Evolutionary conservation across 1,140 invertebrate genomes (phyloP).

Genomic region (Brachionus sp.): DNA sequence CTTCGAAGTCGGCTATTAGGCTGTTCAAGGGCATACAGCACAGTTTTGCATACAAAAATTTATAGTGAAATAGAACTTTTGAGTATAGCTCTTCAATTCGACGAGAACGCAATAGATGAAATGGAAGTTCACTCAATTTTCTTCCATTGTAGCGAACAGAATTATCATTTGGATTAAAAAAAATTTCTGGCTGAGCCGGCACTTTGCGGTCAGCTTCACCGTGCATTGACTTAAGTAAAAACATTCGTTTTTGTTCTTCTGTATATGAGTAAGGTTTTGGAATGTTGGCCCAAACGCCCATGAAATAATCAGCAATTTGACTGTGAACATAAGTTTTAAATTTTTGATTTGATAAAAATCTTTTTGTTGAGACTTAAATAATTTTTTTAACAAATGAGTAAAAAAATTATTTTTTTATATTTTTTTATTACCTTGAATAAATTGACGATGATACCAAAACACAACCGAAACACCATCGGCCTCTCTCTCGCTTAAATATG

Average conservation of each 20-base stretch:
- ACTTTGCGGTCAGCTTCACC: slow-evolving; percentile 91
- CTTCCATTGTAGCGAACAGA: slow-evolving; percentile 63
- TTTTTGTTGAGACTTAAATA: slow-evolving; percentile 67
- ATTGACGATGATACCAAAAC: slow-evolving; percentile 83
- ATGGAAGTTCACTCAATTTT: slow-evolving; percentile 75
- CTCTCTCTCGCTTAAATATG: slow-evolving; percentile 90
- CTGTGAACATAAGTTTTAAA: slow-evolving; percentile 94
- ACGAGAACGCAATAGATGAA: slow-evolving; percentile 81
- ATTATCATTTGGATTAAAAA: slow-evolving; percentile 79
- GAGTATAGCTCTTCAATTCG: slow-evolving; percentile 87
- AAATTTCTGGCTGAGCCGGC: slow-evolving; percentile 87
- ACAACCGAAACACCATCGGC: slow-evolving; percentile 93
- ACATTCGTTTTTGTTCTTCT: slow-evolving; percentile 74
- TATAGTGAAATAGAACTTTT: slow-evolving; percentile 91
- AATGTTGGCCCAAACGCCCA: slow-evolving; percentile 85
- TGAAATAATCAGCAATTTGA: slow-evolving; percentile 92
- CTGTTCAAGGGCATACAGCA: slow-evolving; percentile 86
- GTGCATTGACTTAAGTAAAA: slow-evolving; percentile 70
- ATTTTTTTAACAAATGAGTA: no score
- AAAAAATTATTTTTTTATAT: no score
- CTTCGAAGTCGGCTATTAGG: slow-evolving; percentile 91
- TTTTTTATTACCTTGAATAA: slow-evolving; percentile 51
- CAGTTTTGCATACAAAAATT: slow-evolving; percentile 93
- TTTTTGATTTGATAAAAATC: slow-evolving; percentile 95
- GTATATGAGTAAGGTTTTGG: slow-evolving; percentile 95